phyloP scores from a whole-genome alignment of 2,113 vertebrate genomes.

The Tiliqua scincoides region DNA sequence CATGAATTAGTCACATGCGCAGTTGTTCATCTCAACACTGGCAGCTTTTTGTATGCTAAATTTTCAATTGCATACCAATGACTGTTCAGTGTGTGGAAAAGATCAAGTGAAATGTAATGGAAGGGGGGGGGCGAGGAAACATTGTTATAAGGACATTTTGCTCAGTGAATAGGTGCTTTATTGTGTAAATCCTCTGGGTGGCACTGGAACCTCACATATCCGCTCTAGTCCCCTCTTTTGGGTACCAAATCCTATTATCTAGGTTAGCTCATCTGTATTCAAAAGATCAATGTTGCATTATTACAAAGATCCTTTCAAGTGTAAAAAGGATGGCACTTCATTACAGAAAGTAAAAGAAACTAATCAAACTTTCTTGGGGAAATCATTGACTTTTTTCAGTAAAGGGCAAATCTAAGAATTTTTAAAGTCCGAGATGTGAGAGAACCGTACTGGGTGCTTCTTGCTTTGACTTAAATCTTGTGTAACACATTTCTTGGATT shows the following conservation, averaged over 20 bases:
- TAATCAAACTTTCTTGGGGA: constrained; percentile 88
- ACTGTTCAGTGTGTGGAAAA: not conserved
- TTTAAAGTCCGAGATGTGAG: constrained; percentile 79
- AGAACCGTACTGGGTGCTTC: constrained; percentile 58
- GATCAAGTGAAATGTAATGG: not conserved
- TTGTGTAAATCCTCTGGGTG: constrained; percentile 75
- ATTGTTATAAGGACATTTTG: not conserved
- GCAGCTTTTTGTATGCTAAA: not conserved
- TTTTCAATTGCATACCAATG: not conserved
- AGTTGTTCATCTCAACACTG: not conserved
- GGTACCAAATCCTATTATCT: constrained; percentile 84
- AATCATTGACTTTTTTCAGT: constrained; percentile 88
- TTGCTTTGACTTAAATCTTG: constrained; percentile 57
- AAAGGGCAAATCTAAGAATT: constrained; percentile 87
- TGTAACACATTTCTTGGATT: constrained; percentile 52
- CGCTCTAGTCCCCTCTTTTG: constrained; percentile 30
- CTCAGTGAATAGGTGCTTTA: constrained; percentile 51
- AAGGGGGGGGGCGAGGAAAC: not conserved
- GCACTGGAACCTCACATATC: constrained; percentile 75
- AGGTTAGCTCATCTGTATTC: constrained; percentile 89
- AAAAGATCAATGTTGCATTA: constrained; percentile 89
- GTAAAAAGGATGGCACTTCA: constrained; percentile 89
- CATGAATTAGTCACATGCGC: not conserved
- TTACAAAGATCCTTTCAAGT: constrained; percentile 90
- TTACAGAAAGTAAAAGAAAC: constrained; percentile 90